phyloP scores from a whole-genome alignment of 2,888 invertebrate genomes.

The Xiphydria camelus region DNA sequence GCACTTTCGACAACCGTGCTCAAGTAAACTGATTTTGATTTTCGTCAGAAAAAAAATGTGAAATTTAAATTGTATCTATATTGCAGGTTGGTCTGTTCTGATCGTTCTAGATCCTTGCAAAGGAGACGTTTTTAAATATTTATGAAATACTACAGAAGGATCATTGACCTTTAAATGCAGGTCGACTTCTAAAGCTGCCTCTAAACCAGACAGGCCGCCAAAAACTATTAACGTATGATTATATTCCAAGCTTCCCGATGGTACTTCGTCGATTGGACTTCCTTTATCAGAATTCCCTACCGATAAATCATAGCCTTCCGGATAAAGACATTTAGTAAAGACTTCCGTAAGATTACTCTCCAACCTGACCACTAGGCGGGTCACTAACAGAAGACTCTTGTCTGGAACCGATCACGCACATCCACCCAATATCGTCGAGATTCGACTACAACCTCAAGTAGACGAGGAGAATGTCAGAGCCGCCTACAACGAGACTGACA shows the following conservation, averaged over 20 bases:
- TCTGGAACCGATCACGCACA: conserved; percentile 93
- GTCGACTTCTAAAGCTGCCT: conserved; percentile 86
- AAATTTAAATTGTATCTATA: no score
- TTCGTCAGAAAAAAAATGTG: no score
- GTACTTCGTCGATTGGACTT: conserved; percentile 67
- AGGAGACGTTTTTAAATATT: conserved; percentile 91
- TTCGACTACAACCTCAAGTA: conserved; percentile 80
- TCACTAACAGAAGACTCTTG: conserved; percentile 90
- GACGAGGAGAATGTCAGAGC: conserved; percentile 76
- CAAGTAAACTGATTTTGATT: no score
- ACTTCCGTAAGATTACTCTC: conserved; percentile 82
- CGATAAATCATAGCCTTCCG: conserved; percentile 81
- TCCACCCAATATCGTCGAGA: conserved; percentile 82
- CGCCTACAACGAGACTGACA: conserved; percentile 81
- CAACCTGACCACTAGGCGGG: conserved; percentile 81
- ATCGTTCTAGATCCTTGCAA: conserved; percentile 93
- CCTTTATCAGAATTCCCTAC: conserved; percentile 97
- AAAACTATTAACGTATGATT: conserved; percentile 89
- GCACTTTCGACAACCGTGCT: conserved; percentile 88
- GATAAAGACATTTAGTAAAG: conserved; percentile 81
- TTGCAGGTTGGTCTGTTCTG: conserved; percentile 93
- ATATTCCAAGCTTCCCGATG: conserved; percentile 62
- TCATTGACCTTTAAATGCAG: conserved; percentile 75
- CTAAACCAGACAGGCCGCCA: conserved; percentile 93
- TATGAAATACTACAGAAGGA: conserved; percentile 81